Conservation (phyloP, 2,888 invertebrate genomes). For the Antheraea yamamai region DNA sequence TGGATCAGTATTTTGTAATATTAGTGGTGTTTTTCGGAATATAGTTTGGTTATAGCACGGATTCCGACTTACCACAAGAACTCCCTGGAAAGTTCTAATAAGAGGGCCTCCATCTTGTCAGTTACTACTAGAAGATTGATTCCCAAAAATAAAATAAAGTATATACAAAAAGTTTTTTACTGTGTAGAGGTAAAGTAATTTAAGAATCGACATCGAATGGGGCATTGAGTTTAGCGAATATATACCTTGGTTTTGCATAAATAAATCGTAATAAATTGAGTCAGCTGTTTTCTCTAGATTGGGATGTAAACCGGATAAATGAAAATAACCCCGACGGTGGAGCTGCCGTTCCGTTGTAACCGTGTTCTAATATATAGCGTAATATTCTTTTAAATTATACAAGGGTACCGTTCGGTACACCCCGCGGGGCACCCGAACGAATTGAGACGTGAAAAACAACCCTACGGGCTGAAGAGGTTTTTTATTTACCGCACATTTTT, state of each 20-base stretch:
- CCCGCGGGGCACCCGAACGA: slow-evolving; percentile 8
- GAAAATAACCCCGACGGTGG: slow-evolving; percentile 10
- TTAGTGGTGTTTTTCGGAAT: too few species aligned
- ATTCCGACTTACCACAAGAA: too few species aligned
- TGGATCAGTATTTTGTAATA: too few species aligned
- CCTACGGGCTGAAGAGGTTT: background rate
- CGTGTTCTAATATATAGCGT: slow-evolving; percentile 15
- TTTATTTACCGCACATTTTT: slow-evolving; percentile 2
- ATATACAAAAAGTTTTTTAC: too few species aligned
- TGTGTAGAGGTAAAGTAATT: background rate
- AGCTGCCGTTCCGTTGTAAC: slow-evolving; percentile 10
- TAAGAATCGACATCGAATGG: background rate
- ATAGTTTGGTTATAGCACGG: too few species aligned
- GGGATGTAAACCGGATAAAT: slow-evolving; percentile 12
- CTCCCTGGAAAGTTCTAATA: too few species aligned
- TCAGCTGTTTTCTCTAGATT: slow-evolving; percentile 1
- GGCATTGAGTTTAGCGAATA: background rate
- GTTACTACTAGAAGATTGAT: too few species aligned
- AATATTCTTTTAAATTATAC: slow-evolving; percentile 24
- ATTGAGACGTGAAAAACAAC: slow-evolving; percentile 15
- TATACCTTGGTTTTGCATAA: background rate
- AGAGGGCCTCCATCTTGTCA: too few species aligned
- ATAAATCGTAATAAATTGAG: slow-evolving; percentile 4
- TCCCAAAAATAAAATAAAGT: too few species aligned
- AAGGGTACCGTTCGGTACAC: slow-evolving; percentile 9